Percentiles rank a stretch among this genome's conserved stretches.
phyloP scores from a whole-genome alignment of 2,797 vertebrate genomes.

The Hydrocynus forskahlii region DNA sequence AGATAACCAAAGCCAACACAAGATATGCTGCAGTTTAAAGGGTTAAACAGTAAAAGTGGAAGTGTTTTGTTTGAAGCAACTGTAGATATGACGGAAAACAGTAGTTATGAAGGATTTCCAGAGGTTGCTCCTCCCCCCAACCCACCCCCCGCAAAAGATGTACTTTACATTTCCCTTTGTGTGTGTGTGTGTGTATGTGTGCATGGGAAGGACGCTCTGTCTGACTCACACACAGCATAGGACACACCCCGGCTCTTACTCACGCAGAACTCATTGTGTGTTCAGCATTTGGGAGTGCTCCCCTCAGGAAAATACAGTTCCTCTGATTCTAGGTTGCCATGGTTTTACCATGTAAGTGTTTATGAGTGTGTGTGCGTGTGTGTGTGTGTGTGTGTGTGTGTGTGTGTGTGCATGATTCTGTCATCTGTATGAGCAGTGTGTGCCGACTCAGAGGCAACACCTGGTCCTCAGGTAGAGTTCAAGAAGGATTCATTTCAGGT shows the following conservation, averaged over 20 bases:
- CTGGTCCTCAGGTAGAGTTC: conserved; percentile 26
- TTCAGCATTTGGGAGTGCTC: conserved; percentile 8
- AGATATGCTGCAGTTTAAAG: not conserved
- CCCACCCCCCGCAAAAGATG: not conserved
- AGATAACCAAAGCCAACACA: no score
- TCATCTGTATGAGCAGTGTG: not conserved
- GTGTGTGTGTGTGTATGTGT: conserved; percentile 19
- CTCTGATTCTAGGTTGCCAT: conserved; percentile 36
- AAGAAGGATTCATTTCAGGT: not conserved
- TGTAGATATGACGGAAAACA: conserved; percentile 1
- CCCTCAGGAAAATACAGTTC: conserved; percentile 41
- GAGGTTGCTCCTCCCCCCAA: not conserved
- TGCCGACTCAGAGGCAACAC: conserved; percentile 6
- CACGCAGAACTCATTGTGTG: conserved; percentile 47
- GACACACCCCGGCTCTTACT: conserved; percentile 51
- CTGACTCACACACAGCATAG: conserved; percentile 30
- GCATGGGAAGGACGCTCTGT: not conserved
- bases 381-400: conserved; percentile 12
- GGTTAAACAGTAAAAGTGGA: not conserved
- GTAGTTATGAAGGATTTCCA: conserved; percentile 22
- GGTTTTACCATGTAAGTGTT: conserved; percentile 19
- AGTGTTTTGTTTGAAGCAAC: not conserved
- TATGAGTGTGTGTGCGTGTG: not conserved
- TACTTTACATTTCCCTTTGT: conserved; percentile 2
- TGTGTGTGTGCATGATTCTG: not conserved